Base-by-base conservation (phyloP, 2,113 vertebrate genomes). In the Cyprinodon tularosa region DNA sequence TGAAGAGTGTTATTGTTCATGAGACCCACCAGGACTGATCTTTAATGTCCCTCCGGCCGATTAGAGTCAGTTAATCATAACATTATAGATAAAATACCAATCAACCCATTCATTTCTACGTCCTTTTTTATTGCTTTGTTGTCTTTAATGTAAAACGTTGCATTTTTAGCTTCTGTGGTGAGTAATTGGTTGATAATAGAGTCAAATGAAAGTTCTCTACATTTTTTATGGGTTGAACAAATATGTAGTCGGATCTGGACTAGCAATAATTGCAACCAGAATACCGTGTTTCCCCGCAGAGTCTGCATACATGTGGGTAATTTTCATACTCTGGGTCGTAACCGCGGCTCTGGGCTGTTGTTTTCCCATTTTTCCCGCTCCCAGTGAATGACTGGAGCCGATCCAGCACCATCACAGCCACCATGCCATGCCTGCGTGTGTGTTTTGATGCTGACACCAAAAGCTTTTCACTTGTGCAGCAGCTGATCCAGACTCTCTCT, bases 241-340 rank as follows among this genome's bases (percentile, higher is more conserved):
- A 57, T 71, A 71, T 39, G 0, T 10, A 63, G 39, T 36, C 74
- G 74, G n/a, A 74, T 63, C 42, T 50, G 29, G 62, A 70, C 66
- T 20, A 13, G 22, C 1, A 1, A 61, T 78, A 84, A 84, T 71
- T 81, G 83, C 68, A 39, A 2, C 37, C 79, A 82, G 74, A 86
- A 86, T 76, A 76, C 63, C 37, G 72, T 72, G 68, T 79, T 89
- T 88, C 78, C 81, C 78, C 62, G 74, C 66, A 42, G 48, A 47
- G 69, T 62, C 62, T 77, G 78, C 60, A 70, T 77, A 71, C 82
- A 69, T 70, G 69, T 69, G 65, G 71, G 72, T 37, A 72, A 81
- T 82, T 81, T 80, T 20, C 68, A 83, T 44, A 66, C 62, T 44
- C 44, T 42, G 63, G 63, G 82, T 74, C 47, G 65, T 62, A 77